Evolutionary conservation across 2,113 vertebrate genomes (phyloP), one percentile per base, ranked within the genome.

Genomic region (Macquaria ambigua): DNA sequence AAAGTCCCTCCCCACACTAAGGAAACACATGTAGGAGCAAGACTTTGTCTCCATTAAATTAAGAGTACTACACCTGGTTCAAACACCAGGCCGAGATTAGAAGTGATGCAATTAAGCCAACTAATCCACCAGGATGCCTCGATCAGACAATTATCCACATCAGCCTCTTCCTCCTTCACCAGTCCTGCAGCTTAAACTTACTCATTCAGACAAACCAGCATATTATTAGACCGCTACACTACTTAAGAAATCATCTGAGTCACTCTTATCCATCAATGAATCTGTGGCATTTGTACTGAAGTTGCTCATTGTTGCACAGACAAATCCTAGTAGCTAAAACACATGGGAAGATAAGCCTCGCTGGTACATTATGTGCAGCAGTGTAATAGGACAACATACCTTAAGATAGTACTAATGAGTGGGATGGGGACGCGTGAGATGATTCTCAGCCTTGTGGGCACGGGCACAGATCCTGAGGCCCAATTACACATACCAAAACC

Each of bases 401-500:
- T 72, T 18, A 12, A 28, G 53, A 78, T 39, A 23, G 43, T 4
- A 31, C n/a, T 69, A 81, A 81, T 73, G 81, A 90, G 62, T 4
- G 20, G 39, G 67, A 66, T 52, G 64, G 48, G 43, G 69, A 83
- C 66, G 59, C 41, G 28, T 43, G 71, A 70, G 70, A 76, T 53
- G 69, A 75, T 5, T 72, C 58, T 69, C 55, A 70, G 48, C 48
- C 58, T 70, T 3, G 31, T 53, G 74, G 72, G 72, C 31, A 23
- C 3, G 0, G 31, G 41, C 68, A 21, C 5, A 23, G 53, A 74
- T 83, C 80, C 78, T 5, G 1, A 31, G 48, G 81, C 71, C 70
- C 68, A 84, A 79, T 75, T 84, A 84, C 84, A 64, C 77, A n/a
- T 25, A 72, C 18, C 61, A 23, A 85, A 88, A 88, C 77, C 71